Base-by-base conservation (phyloP, 2,113 vertebrate species). In the Nibea coibor region DNA sequence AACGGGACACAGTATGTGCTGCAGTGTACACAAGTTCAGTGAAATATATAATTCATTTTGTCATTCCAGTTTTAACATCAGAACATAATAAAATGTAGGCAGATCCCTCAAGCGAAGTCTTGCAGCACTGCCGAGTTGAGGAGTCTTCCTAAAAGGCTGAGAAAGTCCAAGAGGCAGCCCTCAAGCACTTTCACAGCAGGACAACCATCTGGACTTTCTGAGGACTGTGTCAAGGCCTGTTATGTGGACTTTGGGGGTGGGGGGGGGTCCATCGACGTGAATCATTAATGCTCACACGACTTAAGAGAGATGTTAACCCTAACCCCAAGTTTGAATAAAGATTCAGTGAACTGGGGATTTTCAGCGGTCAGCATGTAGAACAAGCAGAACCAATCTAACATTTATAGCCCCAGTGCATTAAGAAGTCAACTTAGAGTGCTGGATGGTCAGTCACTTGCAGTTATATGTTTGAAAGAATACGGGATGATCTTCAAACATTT, bases 391-490 rank as follows among this genome's bases (percentile, higher is more conserved):
- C 57, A 48, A 47, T 26, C 3, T 28, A 57, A 59, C 43, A 51
- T 47, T 54, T 50, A 48, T 81, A 45, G 28, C 62, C 66, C 1
- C 17, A 31, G 22, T 58, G 19, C 35, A 64, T 66, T 82, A 47
- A 39, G 62, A 80, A 68, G 72, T 58, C 31, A 26, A n/a, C 20
- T 28, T 3, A 65, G 51, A 69, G 64, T 1, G 0, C 39, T 78
- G 84, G 86, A 75, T 85, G 61, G 82, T 51, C 74, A 26, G 28
- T 67, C 70, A 57, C 19, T 67, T 64, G 68, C 43, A 65, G 22
- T 64, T 72, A 69, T 68, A 73, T 84, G 78, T 81, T 78, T 71
- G 54, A 81, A 51, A 67, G 70, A 47, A 48, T 42, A 56, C 48
- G 19, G 47, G 69, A 35, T 39, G 26, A 73, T 48, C 39, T 72